Base-by-base conservation (phyloP, 2,888 invertebrate species). In the Heliconius erato region DNA sequence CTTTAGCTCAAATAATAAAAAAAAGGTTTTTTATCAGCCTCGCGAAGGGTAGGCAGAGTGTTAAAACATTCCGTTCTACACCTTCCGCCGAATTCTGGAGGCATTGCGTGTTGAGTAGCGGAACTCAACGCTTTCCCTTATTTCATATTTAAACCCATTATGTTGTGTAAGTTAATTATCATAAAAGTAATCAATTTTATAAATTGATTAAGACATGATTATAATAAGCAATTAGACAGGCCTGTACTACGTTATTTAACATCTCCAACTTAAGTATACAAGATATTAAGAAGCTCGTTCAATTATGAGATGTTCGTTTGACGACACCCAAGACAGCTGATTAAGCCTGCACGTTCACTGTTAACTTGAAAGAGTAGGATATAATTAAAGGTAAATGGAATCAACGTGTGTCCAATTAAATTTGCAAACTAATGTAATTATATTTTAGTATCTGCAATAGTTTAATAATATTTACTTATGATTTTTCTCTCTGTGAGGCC, bases 341-440 rank as follows among this genome's bases (percentile, higher is more conserved):
- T 84, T 83, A 74, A 79, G 71, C 76, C 82, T 79, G 82, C 79
- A 79, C 67, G 76, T 80, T 82, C 79, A 74, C 82, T 71, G 82
- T 82, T 82, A 80, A 74, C 82, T 54, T 74, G 69, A 63, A 67
- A 76, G 74, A 82, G 79, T 79, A 74, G 26, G 19, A 76, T 80
- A 54, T 78, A 63, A 80, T 80, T 74, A 80, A 35, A 63, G 63
- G n/a, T 76, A 76, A 76, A n/a, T 63, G 63, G 76, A 59, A 63
- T 76, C 26, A 76, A 63, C 26, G 19, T 11, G 32, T 74, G n/a
- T 44, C 12, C 26, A 44, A 40, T n/a, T 63, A 63, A n/a, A 26
- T 12, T 44, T 71, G 26, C n/a, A 44, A 44, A 26, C 44, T 72
- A 26, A 49, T 49, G 2, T 71, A n/a, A 72, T 9, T 72, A 44